Conservation (phyloP, 2,797 vertebrate species). For the Graptemys geographica region DNA sequence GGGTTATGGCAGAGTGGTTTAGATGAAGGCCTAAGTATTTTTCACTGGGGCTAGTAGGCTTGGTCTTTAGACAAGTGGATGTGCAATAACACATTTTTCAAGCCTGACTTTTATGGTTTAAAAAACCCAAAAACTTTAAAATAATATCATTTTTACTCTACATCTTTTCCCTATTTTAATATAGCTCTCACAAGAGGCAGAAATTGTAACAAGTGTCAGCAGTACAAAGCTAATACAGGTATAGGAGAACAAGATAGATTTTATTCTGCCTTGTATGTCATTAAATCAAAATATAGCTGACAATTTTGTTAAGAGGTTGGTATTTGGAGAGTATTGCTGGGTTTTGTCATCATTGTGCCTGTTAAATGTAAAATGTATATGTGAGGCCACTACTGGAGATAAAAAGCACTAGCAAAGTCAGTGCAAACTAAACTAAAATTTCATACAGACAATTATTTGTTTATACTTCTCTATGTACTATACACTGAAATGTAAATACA, state of each 20-base stretch:
- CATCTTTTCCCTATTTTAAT: not conserved
- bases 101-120: not conserved
- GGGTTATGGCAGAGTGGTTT: not conserved
- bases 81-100: not conserved
- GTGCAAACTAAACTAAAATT: no score
- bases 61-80: not conserved
- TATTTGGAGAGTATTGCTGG: not conserved
- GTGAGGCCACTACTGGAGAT: not conserved
- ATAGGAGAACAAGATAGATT: not conserved
- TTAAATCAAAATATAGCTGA: not conserved
- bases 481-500: no score
- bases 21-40: not conserved
- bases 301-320: not conserved
- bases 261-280: not conserved
- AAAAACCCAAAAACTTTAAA: not conserved
- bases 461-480: no score
- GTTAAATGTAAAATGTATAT: not conserved
- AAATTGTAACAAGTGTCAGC: not conserved
- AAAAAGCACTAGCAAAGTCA: no score
- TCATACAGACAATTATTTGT: no score
- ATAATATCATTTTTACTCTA: not conserved
- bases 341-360: not conserved
- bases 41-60: not conserved
- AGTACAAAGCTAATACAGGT: not conserved
- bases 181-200: not conserved